Base-by-base conservation (phyloP, 2,888 invertebrate species). In the Abrostola triplasia region DNA sequence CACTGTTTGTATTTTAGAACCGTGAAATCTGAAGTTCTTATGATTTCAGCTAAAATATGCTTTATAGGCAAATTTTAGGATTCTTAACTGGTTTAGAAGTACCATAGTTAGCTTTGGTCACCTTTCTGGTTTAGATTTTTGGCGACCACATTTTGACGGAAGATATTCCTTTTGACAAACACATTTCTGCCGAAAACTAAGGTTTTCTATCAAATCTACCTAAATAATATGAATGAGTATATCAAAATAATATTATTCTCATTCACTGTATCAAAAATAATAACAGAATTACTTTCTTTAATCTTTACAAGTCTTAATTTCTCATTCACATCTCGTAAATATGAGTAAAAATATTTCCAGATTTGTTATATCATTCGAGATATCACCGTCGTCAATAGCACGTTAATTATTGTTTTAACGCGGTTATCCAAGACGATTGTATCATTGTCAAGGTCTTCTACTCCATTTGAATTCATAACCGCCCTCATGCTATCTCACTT, bases 401-500 rank as follows among this genome's bases (percentile, higher is more conserved):
- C 48, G 66, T 71, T 75, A 72, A 77, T 81, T 85, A 84, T 86
- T 86, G 88, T 86, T 87, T 86, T 84, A 82, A 84, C 24, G 84
- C 77, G 81, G 82, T 85, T 86, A 87, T 84, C 79, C 82, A 88
- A 86, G 82, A 84, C 81, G 87, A 87, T 89, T 87, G 88, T 90
- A 89, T 89, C 89, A 91, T 87, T 92, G 89, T 88, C 92, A 92
- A 93, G 92, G 92, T 74, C 90, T 90, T 89, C 89, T 82, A 83
- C 86, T 90, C 88, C 86, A 90, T 91, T 90, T 88, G 86, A 90
- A 92, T 92, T 92, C 90, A 90, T 88, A 87, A 85, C 89, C 87
- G 89, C 89, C 88, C 88, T 89, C 91, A 82, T 81, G 85, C 82
- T 86, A 86, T 86, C 82, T 89, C 87, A 86, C 88, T 83, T 88